Evolutionary conservation across 2,888 invertebrate species (phyloP).

Genomic region (Neocrepidodera transversa): DNA sequence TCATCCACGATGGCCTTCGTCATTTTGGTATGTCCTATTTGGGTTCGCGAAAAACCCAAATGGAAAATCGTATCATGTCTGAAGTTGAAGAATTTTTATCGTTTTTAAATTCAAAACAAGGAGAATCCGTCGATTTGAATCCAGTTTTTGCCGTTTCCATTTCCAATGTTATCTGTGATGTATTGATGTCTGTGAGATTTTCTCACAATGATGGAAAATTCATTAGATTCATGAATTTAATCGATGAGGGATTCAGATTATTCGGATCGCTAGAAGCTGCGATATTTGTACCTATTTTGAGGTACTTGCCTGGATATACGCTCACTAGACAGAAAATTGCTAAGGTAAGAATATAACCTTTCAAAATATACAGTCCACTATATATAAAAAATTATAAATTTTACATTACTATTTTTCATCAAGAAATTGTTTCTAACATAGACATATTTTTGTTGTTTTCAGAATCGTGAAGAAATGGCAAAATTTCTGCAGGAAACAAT

Average conservation of each 20-base stretch:
- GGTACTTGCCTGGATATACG: conserved; percentile 66
- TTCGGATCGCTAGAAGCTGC: conserved; percentile 84
- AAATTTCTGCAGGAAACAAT: conserved; percentile 84
- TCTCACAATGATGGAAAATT: conserved; percentile 79
- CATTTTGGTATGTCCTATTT: conserved; percentile 89
- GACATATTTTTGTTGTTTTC: conserved; percentile 34
- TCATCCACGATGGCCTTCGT: conserved; percentile 84
- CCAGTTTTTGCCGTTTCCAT: conserved; percentile 80
- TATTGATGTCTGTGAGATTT: conserved; percentile 89
- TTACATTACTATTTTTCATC: too few species aligned
- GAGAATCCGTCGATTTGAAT: conserved; percentile 77
- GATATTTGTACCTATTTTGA: conserved; percentile 83
- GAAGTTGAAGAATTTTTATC: conserved; percentile 80
- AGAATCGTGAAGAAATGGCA: conserved; percentile 86
- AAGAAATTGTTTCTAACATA: too few species aligned
- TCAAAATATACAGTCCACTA: too few species aligned
- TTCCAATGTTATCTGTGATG: conserved; percentile 89
- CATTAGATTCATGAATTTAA: conserved; percentile 80
- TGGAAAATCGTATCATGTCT: conserved; percentile 84
- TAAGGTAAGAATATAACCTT: conserved; percentile 53
- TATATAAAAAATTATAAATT: too few species aligned
- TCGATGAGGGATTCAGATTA: conserved; percentile 89
- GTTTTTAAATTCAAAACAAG: conserved; percentile 69
- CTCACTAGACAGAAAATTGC: conserved; percentile 65
- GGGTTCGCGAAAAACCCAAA: conserved; percentile 79